Percentiles rank a stretch among this genome's conserved stretches.
Conservation (phyloP, 2,888 invertebrate species). For the Drosophila anceps region DNA sequence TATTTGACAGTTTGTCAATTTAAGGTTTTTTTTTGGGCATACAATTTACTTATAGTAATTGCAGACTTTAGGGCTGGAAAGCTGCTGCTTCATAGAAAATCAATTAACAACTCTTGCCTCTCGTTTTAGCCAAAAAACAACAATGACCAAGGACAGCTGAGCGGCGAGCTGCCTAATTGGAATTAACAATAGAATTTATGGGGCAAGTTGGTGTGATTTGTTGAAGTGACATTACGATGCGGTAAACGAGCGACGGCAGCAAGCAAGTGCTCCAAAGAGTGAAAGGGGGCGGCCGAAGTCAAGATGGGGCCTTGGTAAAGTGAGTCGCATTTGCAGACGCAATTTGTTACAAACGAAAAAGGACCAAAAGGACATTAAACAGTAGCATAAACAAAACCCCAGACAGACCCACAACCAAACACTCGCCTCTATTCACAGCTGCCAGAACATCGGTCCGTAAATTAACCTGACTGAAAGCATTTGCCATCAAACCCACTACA, state of each 20-base stretch:
- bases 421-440: conserved; percentile 41
- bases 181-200: conserved; percentile 85
- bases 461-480: conserved; percentile 40
- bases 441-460: conserved; percentile 48
- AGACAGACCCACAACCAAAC: conserved; percentile 55
- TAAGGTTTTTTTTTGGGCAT: too few species aligned
- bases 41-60: not conserved
- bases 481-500: conserved; percentile 34
- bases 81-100: conserved; percentile 50
- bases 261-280: conserved; percentile 59
- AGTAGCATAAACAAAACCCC: conserved; percentile 69
- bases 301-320: conserved; percentile 26
- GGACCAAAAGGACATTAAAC: conserved; percentile 64
- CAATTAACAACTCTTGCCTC: conserved; percentile 52
- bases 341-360: conserved; percentile 71
- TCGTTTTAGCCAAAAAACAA: conserved; percentile 6
- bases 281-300: not conserved
- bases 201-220: conserved; percentile 84
- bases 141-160: conserved; percentile 71
- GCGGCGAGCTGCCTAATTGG: conserved; percentile 84
- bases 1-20: conserved; percentile 1
- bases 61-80: not conserved
- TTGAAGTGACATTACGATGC: conserved; percentile 83
- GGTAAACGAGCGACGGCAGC: conserved; percentile 67
- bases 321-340: conserved; percentile 75